phyloP scores from a whole-genome alignment of 1,140 invertebrate genomes.

The Drosophila repletoides region DNA sequence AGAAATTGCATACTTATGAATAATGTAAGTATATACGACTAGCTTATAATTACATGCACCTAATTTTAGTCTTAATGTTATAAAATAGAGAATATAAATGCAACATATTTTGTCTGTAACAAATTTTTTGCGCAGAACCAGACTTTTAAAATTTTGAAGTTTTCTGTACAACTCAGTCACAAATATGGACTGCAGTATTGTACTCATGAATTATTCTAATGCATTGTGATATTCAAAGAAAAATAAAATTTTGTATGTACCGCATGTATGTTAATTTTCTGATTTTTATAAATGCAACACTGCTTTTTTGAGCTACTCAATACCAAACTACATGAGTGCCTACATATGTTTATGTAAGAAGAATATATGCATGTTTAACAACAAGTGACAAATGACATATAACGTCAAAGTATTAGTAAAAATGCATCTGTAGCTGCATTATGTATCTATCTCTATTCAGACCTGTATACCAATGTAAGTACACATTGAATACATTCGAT shows the following conservation, averaged over 20 bases:
- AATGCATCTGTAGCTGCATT: too few species aligned
- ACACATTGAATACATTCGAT: too few species aligned
- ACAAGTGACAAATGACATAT: background rate
- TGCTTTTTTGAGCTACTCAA: background rate
- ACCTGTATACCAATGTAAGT: too few species aligned
- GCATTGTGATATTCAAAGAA: background rate
- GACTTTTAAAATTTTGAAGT: constrained; percentile 14
- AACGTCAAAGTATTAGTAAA: too few species aligned
- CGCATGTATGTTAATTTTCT: too few species aligned
- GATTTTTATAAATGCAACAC: too few species aligned
- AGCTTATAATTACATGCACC: background rate
- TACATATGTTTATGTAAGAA: background rate
- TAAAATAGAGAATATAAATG: constrained; percentile 14
- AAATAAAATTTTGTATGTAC: too few species aligned
- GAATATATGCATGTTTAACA: background rate
- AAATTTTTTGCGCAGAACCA: constrained; percentile 18
- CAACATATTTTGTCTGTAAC: constrained; percentile 3
- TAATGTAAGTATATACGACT: too few species aligned
- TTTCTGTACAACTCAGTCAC: constrained; percentile 34
- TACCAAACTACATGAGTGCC: background rate
- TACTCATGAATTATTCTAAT: background rate
- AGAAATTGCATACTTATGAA: background rate
- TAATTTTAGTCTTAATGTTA: background rate
- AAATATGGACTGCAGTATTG: constrained; percentile 6
- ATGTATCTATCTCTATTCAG: too few species aligned